Base-by-base conservation (phyloP, 2,113 vertebrate species). In the Tylochromis polylepis region DNA sequence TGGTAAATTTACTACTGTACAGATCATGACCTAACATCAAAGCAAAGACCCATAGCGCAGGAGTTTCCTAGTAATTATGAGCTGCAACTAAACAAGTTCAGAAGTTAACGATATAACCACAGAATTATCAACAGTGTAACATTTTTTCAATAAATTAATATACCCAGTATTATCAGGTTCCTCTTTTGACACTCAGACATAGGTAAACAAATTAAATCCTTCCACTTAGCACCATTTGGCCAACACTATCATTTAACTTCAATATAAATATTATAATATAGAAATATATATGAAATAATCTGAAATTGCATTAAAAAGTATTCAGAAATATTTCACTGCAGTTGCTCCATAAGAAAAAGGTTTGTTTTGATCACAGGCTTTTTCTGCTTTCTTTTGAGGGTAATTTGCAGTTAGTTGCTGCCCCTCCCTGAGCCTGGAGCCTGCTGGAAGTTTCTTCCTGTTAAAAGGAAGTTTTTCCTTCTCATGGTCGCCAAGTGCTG, bases 401-500 rank as follows among this genome's bases (percentile, higher is more conserved):
- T 20, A 10, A 8, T 22, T 65, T 12, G 31, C 60, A 10, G 0
- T 62, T 62, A n/a, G 60, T 65, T 65, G 31, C 60, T 0, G 31
- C 18, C 0, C 60, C 31, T 4, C 31, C 31, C 31, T 62, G 29
- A 20, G 9, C 58, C 58, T 1, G 58, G 29, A 60, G 1, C 9
- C 2, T 62, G 31, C 31, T 38, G 34, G 60, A 0, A 38, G 18
- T 65, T 65, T 65, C 11, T 0, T 65, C 31, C 18, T 65, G 60
- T 65, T 65, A 38, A 65, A 65, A 65, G 34, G 60, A 34, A 65
- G 34, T n/a, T 65, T 65, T 65, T 65, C 34, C 60, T 65, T 65
- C 34, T 34, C 34, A 65, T 2, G 0, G 20, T 65, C 34, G 4
- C 60, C 0, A 1, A 65, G 60, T n/a, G 34, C 0, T 38, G 20